Percentiles rank a stretch among this genome's conserved stretches.
These are phyloP conservation scores for Platycheirus albimanus DNA, from an alignment of 2,888 invertebrate species.

Conservation along the genomic window DNA sequence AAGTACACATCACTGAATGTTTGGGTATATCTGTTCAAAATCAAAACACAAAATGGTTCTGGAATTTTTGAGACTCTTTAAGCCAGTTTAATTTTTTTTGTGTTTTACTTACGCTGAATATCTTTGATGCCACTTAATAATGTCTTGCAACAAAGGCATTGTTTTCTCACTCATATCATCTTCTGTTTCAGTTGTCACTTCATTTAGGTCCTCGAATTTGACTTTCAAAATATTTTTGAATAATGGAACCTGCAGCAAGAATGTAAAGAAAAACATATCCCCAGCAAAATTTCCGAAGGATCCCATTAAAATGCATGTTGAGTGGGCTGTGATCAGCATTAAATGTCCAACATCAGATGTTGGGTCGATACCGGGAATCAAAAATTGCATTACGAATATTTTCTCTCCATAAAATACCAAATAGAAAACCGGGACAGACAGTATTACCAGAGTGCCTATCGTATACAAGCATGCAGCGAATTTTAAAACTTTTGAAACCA, in stretches of 20 bases:
- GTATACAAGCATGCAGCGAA: constrained; percentile 62
- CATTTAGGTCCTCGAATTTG: constrained; percentile 76
- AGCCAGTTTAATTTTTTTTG: background rate
- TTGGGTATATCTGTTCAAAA: constrained; percentile 74
- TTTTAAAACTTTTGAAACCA: constrained; percentile 61
- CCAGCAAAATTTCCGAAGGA: constrained; percentile 77
- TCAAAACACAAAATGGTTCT: constrained; percentile 68
- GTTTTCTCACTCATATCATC: constrained; percentile 25
- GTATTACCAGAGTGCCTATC: background rate
- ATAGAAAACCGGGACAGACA: constrained; percentile 60
- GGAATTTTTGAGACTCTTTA: background rate
- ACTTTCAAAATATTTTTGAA: constrained; percentile 76
- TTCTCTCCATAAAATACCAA: constrained; percentile 61
- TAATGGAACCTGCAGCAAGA: constrained; percentile 76
- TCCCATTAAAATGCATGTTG: constrained; percentile 67
- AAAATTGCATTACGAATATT: constrained; percentile 76
- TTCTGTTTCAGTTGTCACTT: background rate
- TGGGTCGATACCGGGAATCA: constrained; percentile 76
- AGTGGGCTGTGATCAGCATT: constrained; percentile 66
- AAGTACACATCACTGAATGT: constrained; percentile 74
- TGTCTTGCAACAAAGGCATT: constrained; percentile 63
- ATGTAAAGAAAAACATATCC: constrained; percentile 77
- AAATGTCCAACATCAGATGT: constrained; percentile 38
- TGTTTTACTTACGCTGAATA: constrained; percentile 75
- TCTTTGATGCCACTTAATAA: constrained; percentile 77